Evolutionary conservation across 1,140 invertebrate species (phyloP), one percentile per base, ranked within the genome.

Genomic region (Sycobia sp.): DNA sequence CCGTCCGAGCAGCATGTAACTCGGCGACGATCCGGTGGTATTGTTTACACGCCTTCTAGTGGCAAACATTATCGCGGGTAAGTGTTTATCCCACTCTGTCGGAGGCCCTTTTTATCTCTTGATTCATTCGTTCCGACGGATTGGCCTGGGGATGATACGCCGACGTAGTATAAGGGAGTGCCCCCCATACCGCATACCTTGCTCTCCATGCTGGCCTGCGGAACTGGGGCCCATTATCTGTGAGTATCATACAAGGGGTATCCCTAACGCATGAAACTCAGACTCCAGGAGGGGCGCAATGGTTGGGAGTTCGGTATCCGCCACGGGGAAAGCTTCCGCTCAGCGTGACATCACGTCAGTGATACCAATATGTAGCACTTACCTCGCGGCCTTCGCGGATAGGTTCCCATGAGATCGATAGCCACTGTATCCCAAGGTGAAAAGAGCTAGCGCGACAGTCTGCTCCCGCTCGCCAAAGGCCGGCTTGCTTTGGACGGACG

Each of bases 321-420:
- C 1, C 0, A 66, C 0, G 23, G 13, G 49, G 11, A 58, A 62
- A 3, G 63, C 69, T 36, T 70, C 64, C 0, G 58, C 53, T 61
- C 68, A 69, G 20, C 62, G 39, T 4, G 62, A 66, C 13, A 66
- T 67, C 3, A 55, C 13, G 16, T 65, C 66, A 0, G 66, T 67
- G 4, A 58, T 0, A 69, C 68, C 1, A 67, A 43, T 0, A 51
- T 47, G 55, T 20, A 11, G 22, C 18, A n/a, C 14, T 39, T 66
- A 59, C 32, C 53, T 36, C 1, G 18, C 0, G 0, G 11, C 13
- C 13, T 61, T 0, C 49, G 25, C 11, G 63, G 61, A 25, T 69
- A 69, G 0, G 66, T 63, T 9, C 23, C 62, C 50, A 43, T 69
- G 50, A 50, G 39, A 13, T 29, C 47, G 2, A 50, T 10, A 10